A percentile compares a stretch with the other conserved stretches of the same genome.
Evolutionary conservation across 2,797 vertebrate species (phyloP).

Genomic region (Carapus acus): DNA sequence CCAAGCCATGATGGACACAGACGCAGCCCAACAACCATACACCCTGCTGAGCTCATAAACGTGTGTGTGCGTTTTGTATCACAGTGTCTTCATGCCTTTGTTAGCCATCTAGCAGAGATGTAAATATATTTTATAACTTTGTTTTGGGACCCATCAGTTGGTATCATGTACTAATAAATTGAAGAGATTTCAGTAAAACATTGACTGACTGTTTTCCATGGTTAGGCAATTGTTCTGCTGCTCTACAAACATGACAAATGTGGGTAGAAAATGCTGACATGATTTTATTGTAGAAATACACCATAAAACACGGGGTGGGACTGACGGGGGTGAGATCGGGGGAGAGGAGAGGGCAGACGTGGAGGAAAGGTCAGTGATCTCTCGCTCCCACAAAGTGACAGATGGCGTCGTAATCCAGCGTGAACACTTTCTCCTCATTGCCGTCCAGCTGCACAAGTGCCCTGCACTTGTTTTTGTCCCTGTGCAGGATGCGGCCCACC

Average conservation of each 20-base stretch:
- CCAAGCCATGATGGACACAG: neutral
- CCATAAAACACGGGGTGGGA: slow-evolving; percentile 36
- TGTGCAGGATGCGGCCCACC: slow-evolving; percentile 81
- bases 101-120: slow-evolving; percentile 46
- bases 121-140: slow-evolving; percentile 68
- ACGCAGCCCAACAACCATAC: neutral
- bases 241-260: slow-evolving; percentile 8
- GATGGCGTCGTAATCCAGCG: slow-evolving; percentile 80
- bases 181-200: slow-evolving; percentile 28
- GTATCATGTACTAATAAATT: slow-evolving; percentile 54
- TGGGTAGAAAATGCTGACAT: slow-evolving; percentile 20
- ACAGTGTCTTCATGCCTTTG: slow-evolving; percentile 18
- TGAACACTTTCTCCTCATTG: slow-evolving; percentile 72
- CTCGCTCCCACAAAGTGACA: slow-evolving; percentile 81
- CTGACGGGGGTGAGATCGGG: neutral
- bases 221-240: neutral
- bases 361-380: slow-evolving; percentile 43
- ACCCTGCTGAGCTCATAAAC: slow-evolving; percentile 10
- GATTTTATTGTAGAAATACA: slow-evolving; percentile 62
- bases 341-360: neutral
- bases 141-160: slow-evolving; percentile 13
- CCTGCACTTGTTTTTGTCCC: slow-evolving; percentile 73
- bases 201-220: slow-evolving; percentile 4
- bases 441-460: slow-evolving; percentile 82
- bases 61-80: no score